phyloP scores from a whole-genome alignment of 2,888 invertebrate species.

The Acleris literana region DNA sequence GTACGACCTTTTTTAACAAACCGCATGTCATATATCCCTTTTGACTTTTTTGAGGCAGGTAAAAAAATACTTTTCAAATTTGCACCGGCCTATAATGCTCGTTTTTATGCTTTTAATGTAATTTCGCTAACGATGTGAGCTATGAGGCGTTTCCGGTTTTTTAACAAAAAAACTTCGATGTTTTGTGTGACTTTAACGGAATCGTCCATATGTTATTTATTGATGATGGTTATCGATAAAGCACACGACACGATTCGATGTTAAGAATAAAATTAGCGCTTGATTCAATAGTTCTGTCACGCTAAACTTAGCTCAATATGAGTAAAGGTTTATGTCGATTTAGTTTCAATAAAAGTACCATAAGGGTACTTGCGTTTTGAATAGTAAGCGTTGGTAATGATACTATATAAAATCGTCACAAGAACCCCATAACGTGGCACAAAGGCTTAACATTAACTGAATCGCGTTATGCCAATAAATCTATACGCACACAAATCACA shows the following conservation, averaged over 20 bases:
- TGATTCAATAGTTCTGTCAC: too few relatives aligned
- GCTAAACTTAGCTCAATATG: too few relatives aligned
- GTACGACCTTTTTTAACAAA: conserved; percentile 55
- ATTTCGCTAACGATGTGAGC: conserved; percentile 70
- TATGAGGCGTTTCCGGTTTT: conserved; percentile 65
- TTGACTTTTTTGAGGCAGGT: conserved; percentile 54
- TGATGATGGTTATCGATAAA: conserved; percentile 11
- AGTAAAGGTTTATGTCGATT: too few relatives aligned
- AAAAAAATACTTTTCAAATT: conserved; percentile 61
- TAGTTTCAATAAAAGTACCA: too few relatives aligned
- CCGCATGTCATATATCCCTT: conserved; percentile 67
- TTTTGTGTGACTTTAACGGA: conserved; percentile 3
- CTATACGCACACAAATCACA: conserved; percentile 64
- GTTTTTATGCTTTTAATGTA: conserved; percentile 68
- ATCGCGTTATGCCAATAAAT: conserved; percentile 29
- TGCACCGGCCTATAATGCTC: conserved; percentile 64
- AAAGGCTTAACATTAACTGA: neutral
- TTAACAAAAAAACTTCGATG: conserved; percentile 31
- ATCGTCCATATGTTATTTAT: conserved; percentile 17
- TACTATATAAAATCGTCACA: too few relatives aligned
- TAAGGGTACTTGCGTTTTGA: too few relatives aligned
- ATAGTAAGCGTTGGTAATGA: too few relatives aligned
- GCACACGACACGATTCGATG: neutral
- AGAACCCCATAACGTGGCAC: too few relatives aligned
- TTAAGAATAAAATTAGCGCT: neutral